phyloP scores from a whole-genome alignment of 1,140 invertebrate genomes.

The Musca vetustissima region DNA sequence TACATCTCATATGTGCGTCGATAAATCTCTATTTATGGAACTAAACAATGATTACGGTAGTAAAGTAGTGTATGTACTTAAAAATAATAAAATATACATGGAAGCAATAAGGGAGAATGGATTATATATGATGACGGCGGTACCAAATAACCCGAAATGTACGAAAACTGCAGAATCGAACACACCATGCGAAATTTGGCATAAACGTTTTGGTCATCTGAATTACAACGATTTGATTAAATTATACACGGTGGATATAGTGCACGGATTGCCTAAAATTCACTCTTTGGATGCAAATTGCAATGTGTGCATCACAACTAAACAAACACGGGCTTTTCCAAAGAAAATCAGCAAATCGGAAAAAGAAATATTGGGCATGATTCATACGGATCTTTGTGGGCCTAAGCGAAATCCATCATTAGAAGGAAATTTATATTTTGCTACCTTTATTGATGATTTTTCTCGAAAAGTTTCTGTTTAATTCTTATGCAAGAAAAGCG shows the following conservation, averaged over 20 bases:
- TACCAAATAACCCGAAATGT: not conserved
- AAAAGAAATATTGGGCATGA: no score
- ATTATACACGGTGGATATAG: conserved; percentile 4
- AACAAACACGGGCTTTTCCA: no score
- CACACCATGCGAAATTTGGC: no score
- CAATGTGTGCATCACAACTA: no score
- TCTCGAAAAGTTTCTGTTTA: conserved; percentile 34
- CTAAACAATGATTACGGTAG: no score
- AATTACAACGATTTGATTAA: not conserved
- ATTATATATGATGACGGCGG: not conserved
- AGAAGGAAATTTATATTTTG: no score
- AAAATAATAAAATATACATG: not conserved
- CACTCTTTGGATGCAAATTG: conserved; percentile 19
- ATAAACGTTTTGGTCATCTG: conserved; percentile 17
- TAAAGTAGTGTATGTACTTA: not conserved
- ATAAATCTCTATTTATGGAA: not conserved
- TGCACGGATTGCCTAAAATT: not conserved
- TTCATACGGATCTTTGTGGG: no score
- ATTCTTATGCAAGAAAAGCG: no score
- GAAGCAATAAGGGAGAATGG: not conserved
- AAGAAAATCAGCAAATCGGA: no score
- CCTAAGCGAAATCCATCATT: no score
- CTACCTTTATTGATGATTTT: conserved; percentile 55
- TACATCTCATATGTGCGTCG: not conserved
- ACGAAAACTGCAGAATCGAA: not conserved